A percentile compares a stretch with the other conserved stretches of the same genome.
phyloP scores from a whole-genome alignment of 2,888 invertebrate genomes.

The Drosophila ustulata region DNA sequence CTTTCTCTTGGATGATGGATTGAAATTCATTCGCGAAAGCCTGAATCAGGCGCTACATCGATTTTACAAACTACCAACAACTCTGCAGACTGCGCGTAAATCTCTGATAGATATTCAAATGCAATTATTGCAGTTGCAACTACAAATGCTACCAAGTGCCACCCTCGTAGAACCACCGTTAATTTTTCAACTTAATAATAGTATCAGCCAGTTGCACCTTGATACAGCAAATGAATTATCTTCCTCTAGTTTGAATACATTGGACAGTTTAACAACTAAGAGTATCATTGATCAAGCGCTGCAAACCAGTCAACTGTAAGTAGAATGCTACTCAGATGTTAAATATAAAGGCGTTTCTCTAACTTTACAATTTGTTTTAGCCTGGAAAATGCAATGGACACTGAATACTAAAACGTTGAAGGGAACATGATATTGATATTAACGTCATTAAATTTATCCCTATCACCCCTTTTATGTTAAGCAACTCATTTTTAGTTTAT shows the following conservation, averaged over 20 bases:
- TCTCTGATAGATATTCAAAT: slow-evolving; percentile 26
- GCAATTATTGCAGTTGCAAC: slow-evolving; percentile 37
- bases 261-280: slow-evolving; percentile 41
- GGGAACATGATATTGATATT: neutral
- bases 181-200: slow-evolving; percentile 30
- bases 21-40: slow-evolving; percentile 27
- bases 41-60: slow-evolving; percentile 42
- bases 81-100: neutral
- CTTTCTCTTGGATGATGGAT: neutral
- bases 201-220: slow-evolving; percentile 39
- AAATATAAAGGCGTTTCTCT: neutral
- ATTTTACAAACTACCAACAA: slow-evolving; percentile 28
- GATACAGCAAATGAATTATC: neutral
- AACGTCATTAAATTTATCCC: neutral
- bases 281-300: slow-evolving; percentile 43
- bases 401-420: slow-evolving; percentile 2
- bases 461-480: neutral
- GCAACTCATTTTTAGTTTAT: neutral
- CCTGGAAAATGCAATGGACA: slow-evolving; percentile 46
- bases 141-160: slow-evolving; percentile 38
- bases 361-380: slow-evolving; percentile 38
- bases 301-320: slow-evolving; percentile 39
- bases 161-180: neutral
- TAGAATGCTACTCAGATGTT: neutral
- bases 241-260: slow-evolving; percentile 6